Conservation (phyloP, 2,113 vertebrate genomes). For the Tychaedon coryphoeus region DNA sequence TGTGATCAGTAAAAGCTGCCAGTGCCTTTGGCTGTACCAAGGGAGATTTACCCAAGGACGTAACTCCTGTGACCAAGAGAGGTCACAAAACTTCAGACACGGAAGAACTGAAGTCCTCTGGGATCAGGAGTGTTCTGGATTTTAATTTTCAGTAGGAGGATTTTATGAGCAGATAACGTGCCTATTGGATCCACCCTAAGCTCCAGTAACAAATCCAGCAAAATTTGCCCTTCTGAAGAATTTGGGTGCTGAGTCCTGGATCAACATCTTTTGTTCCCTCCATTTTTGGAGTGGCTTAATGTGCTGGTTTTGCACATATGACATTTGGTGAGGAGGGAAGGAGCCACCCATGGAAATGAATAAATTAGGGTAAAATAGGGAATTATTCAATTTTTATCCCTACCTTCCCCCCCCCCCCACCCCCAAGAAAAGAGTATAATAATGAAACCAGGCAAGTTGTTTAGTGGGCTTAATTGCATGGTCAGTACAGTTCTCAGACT, state of each 20-base stretch:
- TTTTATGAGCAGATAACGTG: background rate
- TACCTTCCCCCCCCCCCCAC: no score
- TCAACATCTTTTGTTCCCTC: background rate
- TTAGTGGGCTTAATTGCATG: background rate
- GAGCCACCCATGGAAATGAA: no score
- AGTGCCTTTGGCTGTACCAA: background rate
- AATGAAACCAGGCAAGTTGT: background rate
- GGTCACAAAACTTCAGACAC: fast-evolving
- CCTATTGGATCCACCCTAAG: background rate
- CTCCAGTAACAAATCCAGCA: background rate
- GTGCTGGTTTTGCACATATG: no score
- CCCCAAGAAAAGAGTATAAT: background rate
- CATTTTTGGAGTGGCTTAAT: background rate
- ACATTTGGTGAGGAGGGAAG: no score
- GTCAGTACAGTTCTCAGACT: background rate
- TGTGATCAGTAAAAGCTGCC: background rate
- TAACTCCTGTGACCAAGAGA: background rate
- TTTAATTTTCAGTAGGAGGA: background rate
- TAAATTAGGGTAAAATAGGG: background rate
- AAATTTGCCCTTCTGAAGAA: background rate
- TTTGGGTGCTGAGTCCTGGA: background rate
- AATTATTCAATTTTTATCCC: background rate
- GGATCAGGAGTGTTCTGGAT: background rate
- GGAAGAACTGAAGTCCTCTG: background rate
- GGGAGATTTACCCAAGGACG: background rate